These are phyloP conservation scores for Anguilla rostrata DNA, from an alignment of 2,113 vertebrate species.

Conservation along the genomic window DNA sequence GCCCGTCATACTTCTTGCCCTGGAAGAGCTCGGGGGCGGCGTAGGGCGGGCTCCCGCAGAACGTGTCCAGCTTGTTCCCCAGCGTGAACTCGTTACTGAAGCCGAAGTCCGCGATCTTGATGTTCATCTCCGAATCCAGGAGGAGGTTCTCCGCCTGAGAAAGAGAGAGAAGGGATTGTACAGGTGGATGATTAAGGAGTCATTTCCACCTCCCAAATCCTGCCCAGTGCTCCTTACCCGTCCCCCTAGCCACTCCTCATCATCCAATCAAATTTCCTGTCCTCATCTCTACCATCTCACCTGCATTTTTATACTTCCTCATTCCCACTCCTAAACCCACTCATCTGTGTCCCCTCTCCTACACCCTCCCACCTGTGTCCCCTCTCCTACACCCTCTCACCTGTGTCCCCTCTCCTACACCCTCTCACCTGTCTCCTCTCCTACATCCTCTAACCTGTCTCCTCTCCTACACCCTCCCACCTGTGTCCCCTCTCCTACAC, in stretches of 20 bases:
- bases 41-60: conserved; percentile 79
- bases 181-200: background rate
- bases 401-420: background rate
- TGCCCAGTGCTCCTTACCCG: too few species aligned
- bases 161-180: too few species aligned
- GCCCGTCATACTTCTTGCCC: conserved; percentile 80
- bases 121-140: conserved; percentile 80
- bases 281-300: too few species aligned
- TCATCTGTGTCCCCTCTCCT: background rate
- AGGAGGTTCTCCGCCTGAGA: conserved; percentile 78
- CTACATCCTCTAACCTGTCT: background rate
- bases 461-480: background rate
- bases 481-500: too few species aligned
- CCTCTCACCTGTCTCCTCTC: background rate
- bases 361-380: too few species aligned
- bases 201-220: background rate
- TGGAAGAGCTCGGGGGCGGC: conserved; percentile 81
- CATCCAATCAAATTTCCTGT: too few species aligned
- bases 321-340: background rate
- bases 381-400: background rate
- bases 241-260: too few species aligned
- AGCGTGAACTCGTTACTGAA: conserved; percentile 81
- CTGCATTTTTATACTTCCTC: too few species aligned
- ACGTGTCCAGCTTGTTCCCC: conserved; percentile 80
- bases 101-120: conserved; percentile 81